Conservation (phyloP, 1,140 invertebrate species). For the Penaeus vannamei region DNA sequence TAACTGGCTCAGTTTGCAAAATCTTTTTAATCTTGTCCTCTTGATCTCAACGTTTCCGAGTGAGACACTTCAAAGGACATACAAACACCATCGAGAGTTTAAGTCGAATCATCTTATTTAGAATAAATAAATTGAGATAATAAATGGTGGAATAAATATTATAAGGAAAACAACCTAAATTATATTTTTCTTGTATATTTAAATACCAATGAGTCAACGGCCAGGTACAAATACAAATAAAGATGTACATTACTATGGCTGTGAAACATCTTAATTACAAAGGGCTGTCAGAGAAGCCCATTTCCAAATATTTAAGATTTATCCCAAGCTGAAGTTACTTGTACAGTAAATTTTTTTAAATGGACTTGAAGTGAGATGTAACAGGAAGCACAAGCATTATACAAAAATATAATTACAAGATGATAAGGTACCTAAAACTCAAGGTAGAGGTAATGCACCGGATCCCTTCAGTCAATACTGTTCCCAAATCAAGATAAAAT, state of each 20-base stretch:
- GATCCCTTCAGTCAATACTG: no score
- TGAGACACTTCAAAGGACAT: no score
- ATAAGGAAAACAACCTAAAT: background rate
- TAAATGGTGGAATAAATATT: background rate
- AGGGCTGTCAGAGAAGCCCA: conserved; percentile 13
- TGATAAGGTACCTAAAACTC: no score
- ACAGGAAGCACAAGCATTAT: conserved; percentile 16
- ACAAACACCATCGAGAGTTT: no score
- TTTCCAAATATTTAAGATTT: conserved; percentile 35
- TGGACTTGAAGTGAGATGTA: background rate
- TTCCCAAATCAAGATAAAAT: no score
- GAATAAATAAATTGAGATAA: no score
- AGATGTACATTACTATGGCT: conserved; percentile 45
- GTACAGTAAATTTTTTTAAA: conserved; percentile 3
- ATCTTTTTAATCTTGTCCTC: no score
- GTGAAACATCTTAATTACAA: conserved; percentile 10
- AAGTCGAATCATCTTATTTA: no score
- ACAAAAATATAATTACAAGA: conserved; percentile 40
- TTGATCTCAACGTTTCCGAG: no score
- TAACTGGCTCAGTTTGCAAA: no score
- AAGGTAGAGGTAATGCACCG: no score
- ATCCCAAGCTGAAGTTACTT: conserved; percentile 35
- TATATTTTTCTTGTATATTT: conserved; percentile 43
- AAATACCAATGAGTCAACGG: conserved; percentile 36
- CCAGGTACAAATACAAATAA: conserved; percentile 51